phyloP scores from a whole-genome alignment of 35 echinoderm and acorn worm genomes.

The Acanthaster planci region DNA sequence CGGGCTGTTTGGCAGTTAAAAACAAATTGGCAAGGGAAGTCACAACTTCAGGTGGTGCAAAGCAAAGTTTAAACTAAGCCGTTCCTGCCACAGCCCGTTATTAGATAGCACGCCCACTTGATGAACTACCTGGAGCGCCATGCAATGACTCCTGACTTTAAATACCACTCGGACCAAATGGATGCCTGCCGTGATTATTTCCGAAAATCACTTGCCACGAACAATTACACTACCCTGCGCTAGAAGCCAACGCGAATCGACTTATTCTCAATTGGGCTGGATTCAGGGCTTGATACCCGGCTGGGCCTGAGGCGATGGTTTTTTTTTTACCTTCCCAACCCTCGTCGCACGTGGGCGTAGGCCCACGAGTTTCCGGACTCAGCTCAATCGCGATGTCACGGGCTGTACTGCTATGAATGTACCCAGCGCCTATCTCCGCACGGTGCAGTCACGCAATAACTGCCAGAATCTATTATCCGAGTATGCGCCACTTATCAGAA shows the following conservation, averaged over 20 bases:
- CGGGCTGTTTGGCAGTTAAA: no score
- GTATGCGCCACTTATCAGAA: slow-evolving; percentile 9
- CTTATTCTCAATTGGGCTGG: neutral
- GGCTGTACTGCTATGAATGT: slow-evolving; percentile 7
- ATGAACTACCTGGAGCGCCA: slow-evolving; percentile 5
- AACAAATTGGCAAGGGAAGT: no score
- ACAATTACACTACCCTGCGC: slow-evolving; percentile 8
- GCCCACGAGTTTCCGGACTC: slow-evolving; percentile 14
- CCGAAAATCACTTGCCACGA: slow-evolving; percentile 22
- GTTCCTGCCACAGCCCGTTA: neutral
- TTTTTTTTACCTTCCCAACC: neutral
- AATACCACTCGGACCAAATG: slow-evolving; percentile 5
- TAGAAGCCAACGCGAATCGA: neutral
- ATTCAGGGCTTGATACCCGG: neutral
- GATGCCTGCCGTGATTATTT: slow-evolving; percentile 22
- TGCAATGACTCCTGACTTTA: neutral
- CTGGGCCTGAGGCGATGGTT: neutral
- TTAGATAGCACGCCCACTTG: neutral
- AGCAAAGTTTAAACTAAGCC: neutral
- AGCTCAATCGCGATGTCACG: neutral
- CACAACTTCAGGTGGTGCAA: neutral
- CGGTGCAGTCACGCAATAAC: neutral
- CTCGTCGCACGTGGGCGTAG: neutral
- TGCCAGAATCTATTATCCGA: slow-evolving; percentile 4
- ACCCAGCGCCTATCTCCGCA: neutral